These are phyloP conservation scores for Marronus borbonicus DNA, from an alignment of 2,888 invertebrate species.

Conservation along the genomic window DNA sequence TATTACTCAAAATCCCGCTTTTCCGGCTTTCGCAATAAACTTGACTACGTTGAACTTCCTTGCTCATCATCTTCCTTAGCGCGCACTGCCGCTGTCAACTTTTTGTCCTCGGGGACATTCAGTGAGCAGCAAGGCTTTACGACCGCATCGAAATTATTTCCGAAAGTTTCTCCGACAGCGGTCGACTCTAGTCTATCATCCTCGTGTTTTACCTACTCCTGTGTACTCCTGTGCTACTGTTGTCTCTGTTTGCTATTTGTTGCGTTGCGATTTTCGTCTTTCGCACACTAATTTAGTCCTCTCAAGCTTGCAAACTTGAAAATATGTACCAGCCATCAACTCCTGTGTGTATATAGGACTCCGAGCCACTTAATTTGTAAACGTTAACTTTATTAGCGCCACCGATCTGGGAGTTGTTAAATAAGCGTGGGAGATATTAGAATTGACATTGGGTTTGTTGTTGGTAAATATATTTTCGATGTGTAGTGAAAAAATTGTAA, in stretches of 20 bases:
- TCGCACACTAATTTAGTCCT: neutral
- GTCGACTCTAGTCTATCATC: neutral
- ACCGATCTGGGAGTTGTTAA: neutral
- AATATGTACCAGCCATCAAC: neutral
- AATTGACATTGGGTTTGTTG: too few relatives aligned
- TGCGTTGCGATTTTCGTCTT: neutral
- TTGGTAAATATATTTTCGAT: too few relatives aligned
- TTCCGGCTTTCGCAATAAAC: slow-evolving; percentile 22
- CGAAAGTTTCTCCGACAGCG: neutral
- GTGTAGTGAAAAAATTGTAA: too few relatives aligned
- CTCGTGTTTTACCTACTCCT: neutral
- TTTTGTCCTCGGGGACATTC: slow-evolving; percentile 13
- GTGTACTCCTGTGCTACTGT: neutral
- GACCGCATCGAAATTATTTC: slow-evolving; percentile 1
- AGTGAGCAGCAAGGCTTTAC: slow-evolving; percentile 4
- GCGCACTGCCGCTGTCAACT: neutral
- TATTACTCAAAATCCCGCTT: slow-evolving; percentile 16
- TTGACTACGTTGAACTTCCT: neutral
- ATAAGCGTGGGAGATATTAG: too few relatives aligned
- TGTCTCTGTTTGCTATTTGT: neutral
- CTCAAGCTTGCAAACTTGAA: neutral
- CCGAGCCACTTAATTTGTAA: neutral
- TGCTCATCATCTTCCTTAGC: neutral
- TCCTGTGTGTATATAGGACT: neutral
- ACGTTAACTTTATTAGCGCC: neutral